Conservation (phyloP, 2,888 invertebrate species). For the Coelopa pilipes region DNA sequence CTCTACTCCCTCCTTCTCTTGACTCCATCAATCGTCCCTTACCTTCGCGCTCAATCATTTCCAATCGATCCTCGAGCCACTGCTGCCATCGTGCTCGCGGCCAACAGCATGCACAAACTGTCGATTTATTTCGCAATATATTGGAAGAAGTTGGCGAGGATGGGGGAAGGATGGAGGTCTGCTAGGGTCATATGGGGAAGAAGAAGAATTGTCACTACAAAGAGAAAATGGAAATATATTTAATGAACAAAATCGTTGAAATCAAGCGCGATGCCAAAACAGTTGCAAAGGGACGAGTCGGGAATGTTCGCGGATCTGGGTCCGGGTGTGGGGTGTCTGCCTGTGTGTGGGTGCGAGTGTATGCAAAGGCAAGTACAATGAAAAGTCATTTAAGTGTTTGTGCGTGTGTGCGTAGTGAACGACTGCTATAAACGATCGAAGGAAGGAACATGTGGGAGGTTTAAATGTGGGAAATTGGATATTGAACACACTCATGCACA, state of each 20-base stretch:
- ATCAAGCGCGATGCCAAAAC: background rate
- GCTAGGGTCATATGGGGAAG: too few relatives aligned
- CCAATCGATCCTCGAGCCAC: too few relatives aligned
- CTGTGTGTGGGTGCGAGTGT: background rate
- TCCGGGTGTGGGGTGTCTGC: background rate
- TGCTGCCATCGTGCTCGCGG: too few relatives aligned
- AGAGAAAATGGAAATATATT: background rate
- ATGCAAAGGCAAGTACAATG: background rate
- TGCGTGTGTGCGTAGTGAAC: background rate
- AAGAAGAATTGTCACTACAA: too few relatives aligned
- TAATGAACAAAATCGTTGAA: constrained; percentile 1
- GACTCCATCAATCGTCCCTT: too few relatives aligned
- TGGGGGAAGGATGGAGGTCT: too few relatives aligned
- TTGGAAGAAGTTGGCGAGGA: too few relatives aligned
- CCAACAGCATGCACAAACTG: too few relatives aligned
- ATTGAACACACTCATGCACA: background rate
- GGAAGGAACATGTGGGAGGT: background rate
- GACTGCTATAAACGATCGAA: background rate
- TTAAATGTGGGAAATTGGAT: constrained; percentile 19
- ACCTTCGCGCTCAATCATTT: too few relatives aligned
- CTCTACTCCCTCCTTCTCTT: too few relatives aligned
- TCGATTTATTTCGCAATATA: too few relatives aligned
- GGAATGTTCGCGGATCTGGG: background rate
- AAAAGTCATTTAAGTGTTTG: constrained; percentile 13
- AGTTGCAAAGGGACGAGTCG: background rate